Evolutionary conservation across 30 jellyfish, hydroid and myxozoan species (phyloP).

Genomic region (Mastigias papua): DNA sequence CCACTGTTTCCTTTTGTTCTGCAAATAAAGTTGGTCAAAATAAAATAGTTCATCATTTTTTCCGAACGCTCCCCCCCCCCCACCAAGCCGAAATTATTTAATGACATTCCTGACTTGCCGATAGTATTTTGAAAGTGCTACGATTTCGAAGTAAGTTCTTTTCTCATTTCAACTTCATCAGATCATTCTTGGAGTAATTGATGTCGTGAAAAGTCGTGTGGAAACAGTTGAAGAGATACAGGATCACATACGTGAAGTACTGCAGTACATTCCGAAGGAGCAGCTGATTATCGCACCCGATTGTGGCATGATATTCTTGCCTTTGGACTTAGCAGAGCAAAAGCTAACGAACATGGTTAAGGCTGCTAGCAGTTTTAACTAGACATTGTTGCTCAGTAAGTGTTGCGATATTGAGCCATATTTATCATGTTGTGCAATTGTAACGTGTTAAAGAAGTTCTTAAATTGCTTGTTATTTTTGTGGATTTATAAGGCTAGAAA

Average conservation of each 20-base stretch:
- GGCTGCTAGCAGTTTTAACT: conserved; percentile 63
- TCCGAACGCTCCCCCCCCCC: no score
- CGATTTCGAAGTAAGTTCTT: not conserved
- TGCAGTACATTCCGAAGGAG: conserved; percentile 70
- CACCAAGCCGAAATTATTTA: conserved; percentile 1
- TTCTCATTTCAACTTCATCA: not conserved
- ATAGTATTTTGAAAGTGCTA: not conserved
- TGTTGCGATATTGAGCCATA: no score
- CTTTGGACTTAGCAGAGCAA: conserved; percentile 63
- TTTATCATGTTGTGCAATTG: no score
- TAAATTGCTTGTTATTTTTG: no score
- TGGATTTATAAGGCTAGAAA: no score
- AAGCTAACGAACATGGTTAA: conserved; percentile 78
- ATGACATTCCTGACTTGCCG: not conserved
- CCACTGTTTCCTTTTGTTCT: no score
- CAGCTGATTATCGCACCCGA: conserved; percentile 82
- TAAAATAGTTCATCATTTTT: no score
- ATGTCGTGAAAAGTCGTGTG: conserved; percentile 81
- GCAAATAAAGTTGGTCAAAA: no score
- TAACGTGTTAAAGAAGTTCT: no score
- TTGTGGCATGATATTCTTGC: conserved; percentile 81
- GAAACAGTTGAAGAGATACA: conserved; percentile 84
- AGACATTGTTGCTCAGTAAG: not conserved
- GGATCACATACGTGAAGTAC: conserved; percentile 75
- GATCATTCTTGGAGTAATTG: conserved; percentile 89